Conservation (phyloP, 1,140 invertebrate species). For the Cyrtorhinus lividipennis region DNA sequence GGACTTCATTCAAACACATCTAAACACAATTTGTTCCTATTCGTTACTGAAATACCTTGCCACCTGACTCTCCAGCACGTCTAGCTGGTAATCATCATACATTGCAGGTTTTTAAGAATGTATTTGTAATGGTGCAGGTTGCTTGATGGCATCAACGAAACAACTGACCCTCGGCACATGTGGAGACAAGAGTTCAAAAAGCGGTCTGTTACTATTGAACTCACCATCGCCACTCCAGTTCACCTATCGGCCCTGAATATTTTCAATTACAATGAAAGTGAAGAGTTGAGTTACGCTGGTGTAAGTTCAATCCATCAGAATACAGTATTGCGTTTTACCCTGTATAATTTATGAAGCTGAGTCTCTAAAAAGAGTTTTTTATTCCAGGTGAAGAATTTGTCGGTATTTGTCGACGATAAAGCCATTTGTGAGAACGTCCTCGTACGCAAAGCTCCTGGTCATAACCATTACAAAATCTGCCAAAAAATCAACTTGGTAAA, state of each 20-base stretch:
- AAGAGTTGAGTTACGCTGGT: slow-evolving; percentile 56
- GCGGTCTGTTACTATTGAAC: slow-evolving; percentile 19
- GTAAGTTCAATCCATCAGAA: too few relatives aligned
- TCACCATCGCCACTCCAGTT: slow-evolving; percentile 25
- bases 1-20: too few relatives aligned
- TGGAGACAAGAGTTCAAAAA: slow-evolving; percentile 37
- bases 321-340: slow-evolving; percentile 21
- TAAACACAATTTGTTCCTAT: too few relatives aligned
- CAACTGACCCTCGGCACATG: slow-evolving; percentile 42
- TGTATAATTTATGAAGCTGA: too few relatives aligned
- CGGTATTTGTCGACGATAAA: slow-evolving; percentile 30
- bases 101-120: too few relatives aligned
- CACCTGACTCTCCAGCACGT: too few relatives aligned
- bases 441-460: slow-evolving; percentile 51
- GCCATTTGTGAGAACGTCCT: slow-evolving; percentile 34
- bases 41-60: too few relatives aligned
- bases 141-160: slow-evolving; percentile 42
- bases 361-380: too few relatives aligned
- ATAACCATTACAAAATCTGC: slow-evolving; percentile 54
- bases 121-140: too few relatives aligned
- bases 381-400: slow-evolving; percentile 30
- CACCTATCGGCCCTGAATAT: slow-evolving; percentile 39
- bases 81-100: too few relatives aligned
- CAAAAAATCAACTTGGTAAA: slow-evolving; percentile 31
- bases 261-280: slow-evolving; percentile 68